Evolutionary conservation across 2,797 vertebrate species (phyloP).

Genomic region (Brachymystax lenok): DNA sequence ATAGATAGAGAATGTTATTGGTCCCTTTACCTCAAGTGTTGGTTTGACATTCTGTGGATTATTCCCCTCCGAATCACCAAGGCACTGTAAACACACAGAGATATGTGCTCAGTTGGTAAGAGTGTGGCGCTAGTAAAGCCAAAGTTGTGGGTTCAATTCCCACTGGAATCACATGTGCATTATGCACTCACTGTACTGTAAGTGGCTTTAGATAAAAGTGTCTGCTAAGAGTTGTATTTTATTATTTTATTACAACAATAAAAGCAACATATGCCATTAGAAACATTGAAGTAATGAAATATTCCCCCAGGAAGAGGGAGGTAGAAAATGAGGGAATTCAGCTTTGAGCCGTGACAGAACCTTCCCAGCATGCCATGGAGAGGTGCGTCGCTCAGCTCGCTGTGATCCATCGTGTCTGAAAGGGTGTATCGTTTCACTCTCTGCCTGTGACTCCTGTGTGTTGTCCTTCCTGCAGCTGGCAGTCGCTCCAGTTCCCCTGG

Average conservation of each 20-base stretch:
- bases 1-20: neutral
- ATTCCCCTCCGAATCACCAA: too few relatives aligned
- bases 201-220: neutral
- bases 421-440: neutral
- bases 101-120: neutral
- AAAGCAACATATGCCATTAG: neutral
- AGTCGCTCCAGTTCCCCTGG: slow-evolving; percentile 96
- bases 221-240: neutral
- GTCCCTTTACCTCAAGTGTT: neutral
- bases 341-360: slow-evolving; percentile 27
- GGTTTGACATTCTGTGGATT: neutral
- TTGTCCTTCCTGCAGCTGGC: slow-evolving; percentile 77
- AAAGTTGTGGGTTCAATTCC: neutral
- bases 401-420: neutral
- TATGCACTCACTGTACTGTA: neutral
- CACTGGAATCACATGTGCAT: neutral
- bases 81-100: too few relatives aligned
- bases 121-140: neutral
- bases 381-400: neutral
- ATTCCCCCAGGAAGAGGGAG: neutral
- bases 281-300: neutral
- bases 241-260: neutral
- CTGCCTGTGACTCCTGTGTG: slow-evolving; percentile 11
- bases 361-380: slow-evolving; percentile 27
- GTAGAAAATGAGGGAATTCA: slow-evolving; percentile 15